Evolutionary conservation across 53 echinoderm and acorn worm species (phyloP).

Genomic region (Arbacia lixula): DNA sequence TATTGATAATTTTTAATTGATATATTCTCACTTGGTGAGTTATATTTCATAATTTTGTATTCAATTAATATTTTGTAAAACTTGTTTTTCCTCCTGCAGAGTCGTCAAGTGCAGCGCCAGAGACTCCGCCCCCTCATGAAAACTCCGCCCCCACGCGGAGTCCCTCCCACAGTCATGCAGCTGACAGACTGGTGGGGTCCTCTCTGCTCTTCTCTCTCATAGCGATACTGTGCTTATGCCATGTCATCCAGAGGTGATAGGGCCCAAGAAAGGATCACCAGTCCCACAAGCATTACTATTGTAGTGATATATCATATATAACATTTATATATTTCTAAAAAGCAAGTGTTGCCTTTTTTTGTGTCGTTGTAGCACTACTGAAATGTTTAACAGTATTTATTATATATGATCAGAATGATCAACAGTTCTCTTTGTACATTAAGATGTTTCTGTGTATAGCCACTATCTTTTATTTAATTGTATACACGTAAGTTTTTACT

Average conservation of each 20-base stretch:
- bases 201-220: background rate
- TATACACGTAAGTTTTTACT: too few relatives aligned
- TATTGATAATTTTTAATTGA: too few relatives aligned
- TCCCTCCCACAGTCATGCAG: background rate
- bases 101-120: background rate
- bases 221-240: slow-evolving; percentile 8
- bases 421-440: slow-evolving; percentile 1
- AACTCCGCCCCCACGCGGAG: background rate
- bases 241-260: slow-evolving; percentile 34
- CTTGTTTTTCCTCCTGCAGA: background rate
- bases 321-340: background rate
- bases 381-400: slow-evolving; percentile 57
- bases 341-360: slow-evolving; percentile 41
- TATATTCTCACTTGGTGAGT: background rate
- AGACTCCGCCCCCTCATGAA: background rate
- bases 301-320: background rate
- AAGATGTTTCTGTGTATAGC: slow-evolving; percentile 20
- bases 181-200: slow-evolving; percentile 41
- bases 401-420: slow-evolving; percentile 35
- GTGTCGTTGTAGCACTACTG: slow-evolving; percentile 39
- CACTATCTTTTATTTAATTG: slow-evolving; percentile 43
- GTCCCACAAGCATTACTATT: slow-evolving; percentile 48
- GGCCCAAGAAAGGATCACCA: slow-evolving; percentile 14
- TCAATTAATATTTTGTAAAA: background rate
- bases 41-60: background rate